These are phyloP conservation scores for Onychomys leucogaster DNA, from an alignment of 2,797 vertebrate species.

Conservation along the genomic window DNA sequence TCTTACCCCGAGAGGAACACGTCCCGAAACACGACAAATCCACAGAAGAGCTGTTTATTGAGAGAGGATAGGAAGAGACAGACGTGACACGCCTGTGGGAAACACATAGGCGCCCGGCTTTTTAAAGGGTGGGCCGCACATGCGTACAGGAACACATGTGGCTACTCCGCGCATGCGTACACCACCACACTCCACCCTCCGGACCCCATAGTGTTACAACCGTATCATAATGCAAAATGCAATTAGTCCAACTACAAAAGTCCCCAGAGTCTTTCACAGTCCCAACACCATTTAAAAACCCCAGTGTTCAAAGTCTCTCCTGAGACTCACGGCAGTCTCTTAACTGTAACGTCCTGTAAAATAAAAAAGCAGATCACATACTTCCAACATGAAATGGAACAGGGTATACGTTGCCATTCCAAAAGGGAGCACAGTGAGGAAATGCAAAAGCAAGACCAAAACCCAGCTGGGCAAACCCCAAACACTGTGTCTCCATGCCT, in stretches of 20 bases:
- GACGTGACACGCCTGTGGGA: too few relatives aligned
- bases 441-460: not conserved
- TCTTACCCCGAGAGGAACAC: too few relatives aligned
- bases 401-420: not conserved
- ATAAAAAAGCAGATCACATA: too few relatives aligned
- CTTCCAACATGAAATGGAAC: not conserved
- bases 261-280: not conserved
- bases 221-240: not conserved
- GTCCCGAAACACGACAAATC: too few relatives aligned
- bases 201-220: not conserved
- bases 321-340: not conserved
- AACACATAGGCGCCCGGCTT: too few relatives aligned
- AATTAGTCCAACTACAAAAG: not conserved
- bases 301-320: not conserved
- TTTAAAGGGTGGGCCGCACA: too few relatives aligned
- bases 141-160: too few relatives aligned
- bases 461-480: not conserved
- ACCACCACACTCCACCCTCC: not conserved
- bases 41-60: too few relatives aligned
- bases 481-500: not conserved
- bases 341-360: not conserved
- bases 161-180: too few relatives aligned
- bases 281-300: not conserved
- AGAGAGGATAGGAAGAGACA: too few relatives aligned
- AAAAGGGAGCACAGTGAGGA: too few relatives aligned